Evolutionary conservation across 2,888 invertebrate species (phyloP).

Genomic region (Melinaea menophilus): DNA sequence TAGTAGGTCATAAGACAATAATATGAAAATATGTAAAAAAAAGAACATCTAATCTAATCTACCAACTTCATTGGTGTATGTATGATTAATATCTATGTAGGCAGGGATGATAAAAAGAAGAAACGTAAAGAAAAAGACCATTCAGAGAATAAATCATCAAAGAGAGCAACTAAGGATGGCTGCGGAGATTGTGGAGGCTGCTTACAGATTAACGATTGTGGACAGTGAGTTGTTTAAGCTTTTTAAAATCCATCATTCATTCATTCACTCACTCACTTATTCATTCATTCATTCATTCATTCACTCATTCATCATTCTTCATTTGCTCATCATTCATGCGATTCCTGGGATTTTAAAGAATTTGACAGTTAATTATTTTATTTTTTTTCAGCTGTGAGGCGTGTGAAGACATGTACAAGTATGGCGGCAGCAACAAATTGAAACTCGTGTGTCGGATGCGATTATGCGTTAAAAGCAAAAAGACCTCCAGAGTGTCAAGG

Average conservation of each 20-base stretch:
- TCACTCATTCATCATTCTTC: neutral
- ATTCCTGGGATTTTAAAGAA: neutral
- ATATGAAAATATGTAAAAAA: too few relatives aligned
- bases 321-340: neutral
- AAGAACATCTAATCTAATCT: too few relatives aligned
- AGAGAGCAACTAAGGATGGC: conserved; percentile 62
- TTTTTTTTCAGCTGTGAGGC: conserved; percentile 61
- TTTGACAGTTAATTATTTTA: neutral
- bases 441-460: conserved; percentile 75
- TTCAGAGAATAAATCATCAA: conserved; percentile 69
- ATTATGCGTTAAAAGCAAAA: conserved; percentile 68
- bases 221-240: conserved; percentile 55
- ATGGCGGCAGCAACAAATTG: conserved; percentile 69
- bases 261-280: too few relatives aligned
- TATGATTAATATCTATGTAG: conserved; percentile 31
- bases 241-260: neutral
- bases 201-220: conserved; percentile 65
- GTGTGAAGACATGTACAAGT: conserved; percentile 76
- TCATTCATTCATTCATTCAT: too few relatives aligned
- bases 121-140: conserved; percentile 72
- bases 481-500: conserved; percentile 61
- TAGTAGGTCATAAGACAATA: too few relatives aligned
- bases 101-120: conserved; percentile 68
- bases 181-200: conserved; percentile 73
- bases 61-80: too few relatives aligned